These are phyloP conservation scores for Dryobota labecula DNA, from an alignment of 2,888 invertebrate genomes.

Conservation along the genomic window DNA sequence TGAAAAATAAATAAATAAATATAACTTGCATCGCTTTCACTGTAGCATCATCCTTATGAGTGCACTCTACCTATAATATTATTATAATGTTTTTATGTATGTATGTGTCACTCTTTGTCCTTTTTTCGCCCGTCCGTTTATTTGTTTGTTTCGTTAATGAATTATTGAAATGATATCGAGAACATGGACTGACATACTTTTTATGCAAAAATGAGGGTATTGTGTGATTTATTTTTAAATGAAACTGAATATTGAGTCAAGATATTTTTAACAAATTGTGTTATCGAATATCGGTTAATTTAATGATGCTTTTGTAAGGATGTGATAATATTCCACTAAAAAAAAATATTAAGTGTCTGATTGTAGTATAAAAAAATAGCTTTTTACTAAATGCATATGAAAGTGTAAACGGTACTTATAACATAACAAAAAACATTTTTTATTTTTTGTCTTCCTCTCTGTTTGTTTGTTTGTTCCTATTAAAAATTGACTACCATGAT, in stretches of 20 bases:
- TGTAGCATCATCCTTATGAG: slow-evolving; percentile 5
- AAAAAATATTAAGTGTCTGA: no score
- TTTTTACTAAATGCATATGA: no score
- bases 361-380: no score
- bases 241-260: slow-evolving; percentile 9
- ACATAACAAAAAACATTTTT: no score
- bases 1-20: no score
- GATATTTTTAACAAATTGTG: slow-evolving; percentile 10
- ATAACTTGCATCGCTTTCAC: slow-evolving; percentile 11
- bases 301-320: background rate
- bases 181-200: slow-evolving; percentile 56
- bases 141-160: slow-evolving; percentile 64
- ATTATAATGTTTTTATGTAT: slow-evolving; percentile 37
- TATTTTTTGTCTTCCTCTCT: no score
- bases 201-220: slow-evolving; percentile 16
- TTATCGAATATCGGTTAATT: background rate
- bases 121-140: slow-evolving; percentile 62
- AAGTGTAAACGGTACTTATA: no score
- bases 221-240: slow-evolving; percentile 34
- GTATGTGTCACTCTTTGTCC: slow-evolving; percentile 61
- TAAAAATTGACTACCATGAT: no score
- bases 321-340: background rate
- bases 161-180: slow-evolving; percentile 71
- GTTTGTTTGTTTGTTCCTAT: no score
- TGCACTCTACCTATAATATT: slow-evolving; percentile 19